Conservation (phyloP, 2,888 invertebrate species). For the Tanytarsus gracilentus region DNA sequence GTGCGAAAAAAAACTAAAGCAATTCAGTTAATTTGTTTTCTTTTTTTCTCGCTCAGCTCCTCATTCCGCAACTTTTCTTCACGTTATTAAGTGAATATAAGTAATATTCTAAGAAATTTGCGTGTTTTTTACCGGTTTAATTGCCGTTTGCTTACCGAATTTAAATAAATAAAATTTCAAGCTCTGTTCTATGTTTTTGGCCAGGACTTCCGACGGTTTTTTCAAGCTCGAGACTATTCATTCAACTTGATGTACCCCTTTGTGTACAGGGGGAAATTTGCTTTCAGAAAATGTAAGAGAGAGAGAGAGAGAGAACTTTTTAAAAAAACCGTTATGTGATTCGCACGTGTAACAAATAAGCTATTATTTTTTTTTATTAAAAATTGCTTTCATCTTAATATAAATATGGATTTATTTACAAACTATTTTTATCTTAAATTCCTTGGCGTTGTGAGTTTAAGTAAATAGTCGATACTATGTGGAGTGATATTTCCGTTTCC, state of each 20-base stretch:
- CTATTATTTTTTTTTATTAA: too few species aligned
- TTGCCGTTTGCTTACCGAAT: constrained; percentile 9
- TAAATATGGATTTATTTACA: too few species aligned
- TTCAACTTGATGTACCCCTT: too few species aligned
- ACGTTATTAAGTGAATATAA: background rate
- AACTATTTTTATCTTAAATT: background rate
- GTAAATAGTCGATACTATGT: constrained; percentile 22
- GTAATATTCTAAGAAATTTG: background rate
- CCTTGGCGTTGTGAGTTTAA: constrained; percentile 26
- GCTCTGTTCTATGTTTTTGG: background rate
- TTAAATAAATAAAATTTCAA: constrained; percentile 9
- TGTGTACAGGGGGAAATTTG: too few species aligned
- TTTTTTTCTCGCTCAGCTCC: background rate
- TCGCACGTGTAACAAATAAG: too few species aligned
- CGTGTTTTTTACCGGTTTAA: constrained; percentile 14
- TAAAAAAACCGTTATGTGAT: too few species aligned
- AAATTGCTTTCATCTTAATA: too few species aligned
- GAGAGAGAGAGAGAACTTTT: too few species aligned
- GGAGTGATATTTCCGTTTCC: constrained; percentile 9
- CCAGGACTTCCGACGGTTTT: background rate
- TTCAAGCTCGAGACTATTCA: too few species aligned
- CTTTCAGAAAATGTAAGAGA: too few species aligned
- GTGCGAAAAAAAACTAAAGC: constrained; percentile 11
- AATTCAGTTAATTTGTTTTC: constrained; percentile 11
- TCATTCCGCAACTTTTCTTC: background rate